Evolutionary conservation across 53 echinoderm and acorn worm species (phyloP).

Genomic region (Crossaster papposus): DNA sequence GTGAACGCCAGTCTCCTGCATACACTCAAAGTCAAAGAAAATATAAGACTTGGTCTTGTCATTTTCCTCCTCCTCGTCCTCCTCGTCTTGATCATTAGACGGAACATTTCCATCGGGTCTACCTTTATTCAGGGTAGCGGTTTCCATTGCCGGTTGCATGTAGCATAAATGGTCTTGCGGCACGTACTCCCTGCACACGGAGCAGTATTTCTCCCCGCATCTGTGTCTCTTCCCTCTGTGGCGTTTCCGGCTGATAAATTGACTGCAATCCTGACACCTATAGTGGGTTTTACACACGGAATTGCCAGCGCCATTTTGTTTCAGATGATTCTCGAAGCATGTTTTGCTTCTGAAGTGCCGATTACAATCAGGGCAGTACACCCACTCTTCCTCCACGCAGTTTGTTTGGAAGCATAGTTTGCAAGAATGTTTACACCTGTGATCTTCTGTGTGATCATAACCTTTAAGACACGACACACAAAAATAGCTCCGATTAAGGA

Average conservation of each 20-base stretch:
- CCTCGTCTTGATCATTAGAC: too few relatives aligned
- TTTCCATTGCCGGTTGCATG: slow-evolving; percentile 9
- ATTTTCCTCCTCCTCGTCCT: background rate
- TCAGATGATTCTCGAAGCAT: slow-evolving; percentile 63
- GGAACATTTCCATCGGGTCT: too few relatives aligned
- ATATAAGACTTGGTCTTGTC: slow-evolving; percentile 12
- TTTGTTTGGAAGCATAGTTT: slow-evolving; percentile 34
- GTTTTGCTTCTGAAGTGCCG: slow-evolving; percentile 63
- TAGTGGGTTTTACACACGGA: slow-evolving; percentile 23
- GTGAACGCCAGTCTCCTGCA: slow-evolving; percentile 37
- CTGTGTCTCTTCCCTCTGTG: slow-evolving; percentile 12
- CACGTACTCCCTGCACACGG: slow-evolving; percentile 45
- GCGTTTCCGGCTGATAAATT: slow-evolving; percentile 24
- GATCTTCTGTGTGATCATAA: slow-evolving; percentile 48
- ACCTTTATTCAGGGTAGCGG: too few relatives aligned
- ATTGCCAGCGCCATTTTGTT: background rate
- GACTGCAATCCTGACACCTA: slow-evolving; percentile 32
- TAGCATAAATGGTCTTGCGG: slow-evolving; percentile 49
- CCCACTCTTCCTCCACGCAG: slow-evolving; percentile 37
- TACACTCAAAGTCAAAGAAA: slow-evolving; percentile 54
- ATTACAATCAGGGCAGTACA: slow-evolving; percentile 63
- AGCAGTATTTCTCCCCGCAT: slow-evolving; percentile 56
- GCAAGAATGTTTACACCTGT: slow-evolving; percentile 54
- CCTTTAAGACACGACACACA: slow-evolving; percentile 60
- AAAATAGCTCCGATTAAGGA: slow-evolving; percentile 52